A percentile compares a stretch with the other conserved stretches of the same genome.
Conservation (phyloP, 2,113 vertebrate genomes). For the Smithornis capensis region DNA sequence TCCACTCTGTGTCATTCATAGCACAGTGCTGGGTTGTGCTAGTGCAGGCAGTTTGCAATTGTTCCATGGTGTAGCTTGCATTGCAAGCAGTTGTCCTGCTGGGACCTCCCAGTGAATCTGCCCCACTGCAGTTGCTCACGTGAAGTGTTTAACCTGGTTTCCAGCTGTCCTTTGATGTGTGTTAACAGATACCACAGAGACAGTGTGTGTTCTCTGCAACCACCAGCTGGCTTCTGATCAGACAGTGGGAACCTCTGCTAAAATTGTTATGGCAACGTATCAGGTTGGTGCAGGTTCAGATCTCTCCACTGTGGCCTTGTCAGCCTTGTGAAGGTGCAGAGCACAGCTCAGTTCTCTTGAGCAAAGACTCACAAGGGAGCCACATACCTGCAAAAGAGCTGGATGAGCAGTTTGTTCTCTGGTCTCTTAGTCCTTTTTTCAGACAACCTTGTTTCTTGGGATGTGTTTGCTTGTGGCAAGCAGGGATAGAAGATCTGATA, state of each 20-base stretch:
- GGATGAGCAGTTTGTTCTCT: background rate
- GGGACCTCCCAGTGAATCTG: background rate
- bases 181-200: background rate
- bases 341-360: background rate
- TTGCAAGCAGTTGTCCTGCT: background rate
- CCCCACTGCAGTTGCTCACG: accelerated
- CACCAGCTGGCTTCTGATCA: background rate
- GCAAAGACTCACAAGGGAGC: background rate
- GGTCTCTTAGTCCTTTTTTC: background rate
- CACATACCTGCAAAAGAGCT: accelerated
- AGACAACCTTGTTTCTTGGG: background rate
- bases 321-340: background rate
- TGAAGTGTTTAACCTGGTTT: background rate
- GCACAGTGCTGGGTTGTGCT: background rate
- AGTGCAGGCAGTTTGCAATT: background rate
- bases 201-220: background rate
- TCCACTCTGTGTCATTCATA: background rate
- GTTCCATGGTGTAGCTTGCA: background rate
- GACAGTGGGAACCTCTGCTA: background rate
- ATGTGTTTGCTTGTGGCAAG: background rate
- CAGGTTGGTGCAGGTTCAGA: no score
- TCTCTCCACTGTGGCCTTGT: background rate
- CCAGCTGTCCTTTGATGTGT: background rate
- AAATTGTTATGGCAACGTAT: accelerated
- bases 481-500: background rate